Evolutionary conservation across 2,113 vertebrate species (phyloP).

Genomic region (Spilogale gracilis): DNA sequence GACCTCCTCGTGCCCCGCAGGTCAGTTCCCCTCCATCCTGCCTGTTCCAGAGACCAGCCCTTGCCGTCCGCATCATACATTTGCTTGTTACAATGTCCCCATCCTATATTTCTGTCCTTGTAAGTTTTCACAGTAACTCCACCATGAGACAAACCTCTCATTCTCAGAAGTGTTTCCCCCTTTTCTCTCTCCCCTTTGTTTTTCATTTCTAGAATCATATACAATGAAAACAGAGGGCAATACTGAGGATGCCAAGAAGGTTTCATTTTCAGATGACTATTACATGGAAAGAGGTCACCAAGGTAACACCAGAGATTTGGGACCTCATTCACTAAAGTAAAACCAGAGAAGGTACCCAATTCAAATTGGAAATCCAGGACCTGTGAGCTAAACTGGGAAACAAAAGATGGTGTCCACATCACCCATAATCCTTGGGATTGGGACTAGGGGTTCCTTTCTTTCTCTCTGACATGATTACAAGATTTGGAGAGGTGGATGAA

Average conservation of each 20-base stretch:
- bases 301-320: slow-evolving; percentile 17
- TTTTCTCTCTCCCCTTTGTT: background rate
- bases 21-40: background rate
- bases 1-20: background rate
- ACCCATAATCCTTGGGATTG: background rate
- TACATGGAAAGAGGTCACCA: background rate
- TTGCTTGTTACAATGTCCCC: background rate
- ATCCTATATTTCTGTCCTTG: background rate
- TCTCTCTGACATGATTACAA: background rate
- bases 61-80: rapidly evolving
- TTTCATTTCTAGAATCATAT: slow-evolving; percentile 22
- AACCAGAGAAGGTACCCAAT: background rate
- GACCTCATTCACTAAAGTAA: background rate
- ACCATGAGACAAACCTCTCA: background rate
- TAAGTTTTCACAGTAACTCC: background rate
- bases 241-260: rapidly evolving
- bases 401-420: background rate
- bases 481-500: background rate
- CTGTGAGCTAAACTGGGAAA: too few relatives aligned
- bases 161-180: background rate
- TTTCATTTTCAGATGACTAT: background rate
- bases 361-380: background rate
- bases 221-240: background rate
- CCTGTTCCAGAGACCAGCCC: background rate
- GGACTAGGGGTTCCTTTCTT: background rate